These are phyloP conservation scores for Gephyroberyx darwinii DNA, from an alignment of 2,797 vertebrate genomes.

Conservation along the genomic window DNA sequence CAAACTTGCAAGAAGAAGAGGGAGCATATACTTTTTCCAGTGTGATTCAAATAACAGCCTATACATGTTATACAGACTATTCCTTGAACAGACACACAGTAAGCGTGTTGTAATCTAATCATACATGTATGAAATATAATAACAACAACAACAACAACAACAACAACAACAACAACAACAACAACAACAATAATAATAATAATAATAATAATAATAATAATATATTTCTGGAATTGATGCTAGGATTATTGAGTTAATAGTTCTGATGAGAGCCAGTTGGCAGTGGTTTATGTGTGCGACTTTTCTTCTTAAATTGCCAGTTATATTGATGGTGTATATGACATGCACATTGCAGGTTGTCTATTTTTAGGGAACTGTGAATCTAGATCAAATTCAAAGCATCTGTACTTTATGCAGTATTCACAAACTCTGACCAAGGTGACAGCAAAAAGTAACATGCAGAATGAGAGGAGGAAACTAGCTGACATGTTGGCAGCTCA, in stretches of 20 bases:
- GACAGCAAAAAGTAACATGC: neutral
- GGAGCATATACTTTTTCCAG: neutral
- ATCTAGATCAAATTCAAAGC: neutral
- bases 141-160: no score
- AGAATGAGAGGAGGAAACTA: neutral
- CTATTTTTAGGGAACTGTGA: neutral
- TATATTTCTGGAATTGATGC: no score
- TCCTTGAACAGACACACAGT: conserved; percentile 17
- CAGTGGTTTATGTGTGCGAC: neutral
- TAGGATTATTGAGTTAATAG: neutral
- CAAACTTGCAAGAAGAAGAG: no score
- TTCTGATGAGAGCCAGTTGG: neutral
- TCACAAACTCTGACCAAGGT: neutral
- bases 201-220: no score
- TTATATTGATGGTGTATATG: neutral
- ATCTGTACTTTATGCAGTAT: neutral
- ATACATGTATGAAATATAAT: neutral
- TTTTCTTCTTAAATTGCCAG: neutral
- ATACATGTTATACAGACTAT: neutral
- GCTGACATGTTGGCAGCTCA: neutral
- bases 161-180: no score
- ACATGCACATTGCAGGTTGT: neutral
- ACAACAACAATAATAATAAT: no score
- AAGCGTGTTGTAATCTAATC: conserved; percentile 12
- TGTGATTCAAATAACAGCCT: neutral